Conservation (phyloP, 1,140 invertebrate genomes). For the Drosophila lacertosa region DNA sequence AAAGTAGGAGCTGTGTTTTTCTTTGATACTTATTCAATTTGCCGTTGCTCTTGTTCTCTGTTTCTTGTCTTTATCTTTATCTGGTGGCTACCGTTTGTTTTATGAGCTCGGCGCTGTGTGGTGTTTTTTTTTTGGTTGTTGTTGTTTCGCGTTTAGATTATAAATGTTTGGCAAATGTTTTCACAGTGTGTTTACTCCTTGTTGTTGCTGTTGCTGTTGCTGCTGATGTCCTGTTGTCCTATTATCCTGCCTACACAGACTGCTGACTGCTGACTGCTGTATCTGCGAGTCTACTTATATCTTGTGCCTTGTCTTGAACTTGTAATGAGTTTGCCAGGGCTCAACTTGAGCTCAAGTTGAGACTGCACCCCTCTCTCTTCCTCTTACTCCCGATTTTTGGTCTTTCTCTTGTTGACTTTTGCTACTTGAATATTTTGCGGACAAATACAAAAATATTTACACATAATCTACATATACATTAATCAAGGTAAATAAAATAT, state of each 20-base stretch:
- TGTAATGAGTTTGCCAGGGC: conserved; percentile 1
- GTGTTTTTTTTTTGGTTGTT: conserved; percentile 67
- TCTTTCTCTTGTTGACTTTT: conserved; percentile 16
- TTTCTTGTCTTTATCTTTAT: conserved; percentile 21
- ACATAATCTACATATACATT: neutral
- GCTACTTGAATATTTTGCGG: too few species aligned
- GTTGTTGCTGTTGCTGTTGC: conserved; percentile 13
- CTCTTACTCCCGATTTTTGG: too few species aligned
- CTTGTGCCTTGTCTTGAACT: neutral
- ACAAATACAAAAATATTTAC: neutral
- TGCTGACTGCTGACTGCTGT: conserved; percentile 5
- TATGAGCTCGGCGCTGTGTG: conserved; percentile 42
- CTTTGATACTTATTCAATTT: conserved; percentile 57
- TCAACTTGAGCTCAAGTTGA: conserved; percentile 2
- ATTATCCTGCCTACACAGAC: conserved; percentile 6
- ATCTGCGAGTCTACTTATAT: neutral
- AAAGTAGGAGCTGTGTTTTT: conserved; percentile 1
- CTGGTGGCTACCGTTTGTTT: conserved; percentile 33
- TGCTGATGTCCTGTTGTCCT: conserved; percentile 30
- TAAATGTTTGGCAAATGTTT: conserved; percentile 74
- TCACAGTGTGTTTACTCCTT: conserved; percentile 48
- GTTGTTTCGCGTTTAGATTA: conserved; percentile 71
- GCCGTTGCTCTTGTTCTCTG: conserved; percentile 28
- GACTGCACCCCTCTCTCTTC: neutral
- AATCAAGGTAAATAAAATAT: conserved; percentile 1